phyloP scores from a whole-genome alignment of 2,113 vertebrate genomes.

The Crotalus viridis region DNA sequence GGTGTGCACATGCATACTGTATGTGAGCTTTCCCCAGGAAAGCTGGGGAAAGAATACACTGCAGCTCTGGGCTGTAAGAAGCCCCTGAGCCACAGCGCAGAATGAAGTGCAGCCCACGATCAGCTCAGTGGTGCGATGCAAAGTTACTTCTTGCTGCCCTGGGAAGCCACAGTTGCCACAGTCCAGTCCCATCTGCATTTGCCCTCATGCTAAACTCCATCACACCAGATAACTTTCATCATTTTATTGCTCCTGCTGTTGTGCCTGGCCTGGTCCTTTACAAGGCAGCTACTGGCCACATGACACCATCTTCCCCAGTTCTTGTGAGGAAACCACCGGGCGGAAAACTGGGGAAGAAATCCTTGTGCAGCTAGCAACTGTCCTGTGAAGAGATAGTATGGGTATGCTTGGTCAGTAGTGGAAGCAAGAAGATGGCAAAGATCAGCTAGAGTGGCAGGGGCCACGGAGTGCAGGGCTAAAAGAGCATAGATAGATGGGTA shows the following conservation, averaged over 20 bases:
- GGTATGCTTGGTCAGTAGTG: not conserved
- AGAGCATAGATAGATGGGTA: not conserved
- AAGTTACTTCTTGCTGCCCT: not conserved
- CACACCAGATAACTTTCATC: not conserved
- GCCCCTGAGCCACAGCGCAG: not conserved
- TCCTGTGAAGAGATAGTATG: not conserved
- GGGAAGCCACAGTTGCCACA: not conserved
- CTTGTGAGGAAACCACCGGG: not conserved
- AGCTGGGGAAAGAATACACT: not conserved
- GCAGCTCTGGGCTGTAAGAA: not conserved
- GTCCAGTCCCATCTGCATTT: not conserved
- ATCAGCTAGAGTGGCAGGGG: not conserved
- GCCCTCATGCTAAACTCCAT: not conserved
- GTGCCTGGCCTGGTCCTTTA: not conserved
- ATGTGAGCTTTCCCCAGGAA: not conserved
- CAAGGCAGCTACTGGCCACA: not conserved
- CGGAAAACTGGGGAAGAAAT: not conserved
- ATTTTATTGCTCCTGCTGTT: not conserved
- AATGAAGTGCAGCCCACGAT: not conserved
- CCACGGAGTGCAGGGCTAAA: not conserved
- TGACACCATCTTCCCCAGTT: not conserved
- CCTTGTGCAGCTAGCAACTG: not conserved
- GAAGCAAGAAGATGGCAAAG: not conserved
- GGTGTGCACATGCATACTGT: not conserved
- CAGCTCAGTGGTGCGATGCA: not conserved